Conservation (phyloP, 2,888 invertebrate species). For the Neoaliturus tenellus region DNA sequence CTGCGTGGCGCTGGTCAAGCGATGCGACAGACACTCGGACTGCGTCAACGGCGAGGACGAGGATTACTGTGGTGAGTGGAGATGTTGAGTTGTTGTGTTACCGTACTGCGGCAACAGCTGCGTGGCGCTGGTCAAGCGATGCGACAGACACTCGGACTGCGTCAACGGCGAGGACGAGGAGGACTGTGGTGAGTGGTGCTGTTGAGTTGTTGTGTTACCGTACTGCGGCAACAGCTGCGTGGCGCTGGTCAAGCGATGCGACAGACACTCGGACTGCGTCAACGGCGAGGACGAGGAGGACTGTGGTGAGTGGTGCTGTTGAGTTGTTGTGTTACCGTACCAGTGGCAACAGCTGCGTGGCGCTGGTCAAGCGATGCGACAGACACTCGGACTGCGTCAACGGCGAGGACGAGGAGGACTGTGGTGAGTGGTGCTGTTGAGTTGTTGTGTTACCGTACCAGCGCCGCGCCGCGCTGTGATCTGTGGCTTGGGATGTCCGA, state of each 20-base stretch:
- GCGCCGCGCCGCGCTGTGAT: too few species aligned
- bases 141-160: conserved; percentile 72
- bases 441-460: too few species aligned
- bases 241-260: conserved; percentile 72
- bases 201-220: conserved; percentile 72
- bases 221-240: conserved; percentile 72
- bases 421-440: conserved; percentile 69
- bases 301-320: conserved; percentile 70
- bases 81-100: conserved; percentile 73
- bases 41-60: conserved; percentile 72
- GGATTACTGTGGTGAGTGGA: conserved; percentile 71
- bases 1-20: conserved; percentile 72
- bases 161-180: conserved; percentile 71
- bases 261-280: conserved; percentile 71
- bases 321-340: conserved; percentile 68
- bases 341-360: conserved; percentile 73
- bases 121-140: conserved; percentile 72
- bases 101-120: conserved; percentile 72
- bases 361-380: conserved; percentile 72
- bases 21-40: conserved; percentile 72
- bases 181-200: conserved; percentile 72
- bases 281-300: conserved; percentile 72
- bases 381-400: conserved; percentile 71
- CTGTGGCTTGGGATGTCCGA: too few species aligned
- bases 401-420: conserved; percentile 72